Base-by-base conservation (phyloP, 2,888 invertebrate genomes). In the Entomobrya proxima region DNA sequence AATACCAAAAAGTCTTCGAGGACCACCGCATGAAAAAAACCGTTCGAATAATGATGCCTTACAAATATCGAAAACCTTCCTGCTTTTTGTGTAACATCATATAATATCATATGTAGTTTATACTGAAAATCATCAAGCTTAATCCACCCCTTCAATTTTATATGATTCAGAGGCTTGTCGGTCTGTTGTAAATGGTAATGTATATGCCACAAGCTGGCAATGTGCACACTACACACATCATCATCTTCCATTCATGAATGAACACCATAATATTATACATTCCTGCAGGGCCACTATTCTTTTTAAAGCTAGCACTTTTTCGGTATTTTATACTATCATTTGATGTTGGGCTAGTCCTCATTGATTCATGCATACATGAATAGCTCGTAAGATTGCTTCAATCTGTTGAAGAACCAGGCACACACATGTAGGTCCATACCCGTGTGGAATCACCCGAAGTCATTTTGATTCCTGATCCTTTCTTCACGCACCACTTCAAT, bases 1-100 rank as follows among this genome's bases (percentile, higher is more conserved):
- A 82, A 82, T 82, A 82, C 50, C 64, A 75, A 47, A 79, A 30
- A 5, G 64, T 50, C 75, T 81, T 40, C 27, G 50, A 81, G 47
- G 15, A 64, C 27, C 74, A 69, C 55, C 69, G 13, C 69, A 47
- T 7, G 13, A 40, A 67, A 50, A 35, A 75, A 35, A 21, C 50
- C 13, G 15, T 52, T 32, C 1, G 9, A 50, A 27, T 50, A 74
- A 74, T 74, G 74, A 50, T 52, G 32, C 35, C 21, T 52, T 35
- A 2, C n/a, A 13, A 35, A 18, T 18, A 61, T 37, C 24, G 21
- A 67, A 37, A 15, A n/a, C 40, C 21, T 52, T 32, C 21, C 52
- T 30, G 11, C 4, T 3, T 52, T 52, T 52, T 55, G 21, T 35
- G 13, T 24, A 75, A 47, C 44, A 6, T 67, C n/a, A 13, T 47